Evolutionary conservation across 2,797 vertebrate genomes (phyloP), one percentile per base, ranked within the genome.

Genomic region (Hirundo rustica): DNA sequence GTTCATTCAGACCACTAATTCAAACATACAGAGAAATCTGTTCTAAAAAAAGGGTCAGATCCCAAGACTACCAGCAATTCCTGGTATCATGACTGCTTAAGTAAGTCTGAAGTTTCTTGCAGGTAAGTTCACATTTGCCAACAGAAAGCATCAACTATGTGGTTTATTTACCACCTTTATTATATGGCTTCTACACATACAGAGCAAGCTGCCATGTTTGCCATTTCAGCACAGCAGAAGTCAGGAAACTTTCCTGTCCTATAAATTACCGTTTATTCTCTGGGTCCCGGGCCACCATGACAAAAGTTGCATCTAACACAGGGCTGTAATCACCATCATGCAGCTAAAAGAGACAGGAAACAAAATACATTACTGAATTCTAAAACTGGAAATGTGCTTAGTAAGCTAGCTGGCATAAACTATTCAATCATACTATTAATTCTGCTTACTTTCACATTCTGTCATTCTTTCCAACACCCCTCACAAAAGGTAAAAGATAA

Each of bases 271-370:
- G 97, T 98, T 99, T 99, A 96, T 99, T 99, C 96, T 99, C 98
- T 34, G 99, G 98, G 96, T 99, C 99, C 68, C 99, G 98, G 62
- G 99, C 98, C 96, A 99, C 99, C 99, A 99, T 99, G 83, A 99
- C 99, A 88, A 99, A 99, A 0, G 99, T 99, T 61, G 99, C 99
- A 74, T 99, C 99, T 94, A 99, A 97, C 74, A 99, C 98, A 2
- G 99, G 98, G 30, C 95, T 97, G 85, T 98, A 99, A 16, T 96
- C 96, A 40, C 98, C 98, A 36, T 97, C 96, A 7, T 97, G 97
- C 38, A 97, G 98, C 99, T 99, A 94, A 78, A 93, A 96, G 85
- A 93, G 17, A 97, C 76, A 84, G 36, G 30, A 88, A 97, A 81
- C 29, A 82, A 83, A 78, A 87, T 54, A 11, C 5, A 93, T 50